Evolutionary conservation across 2,113 vertebrate species (phyloP), one percentile per base, ranked within the genome.

Genomic region (Elephas maximus): DNA sequence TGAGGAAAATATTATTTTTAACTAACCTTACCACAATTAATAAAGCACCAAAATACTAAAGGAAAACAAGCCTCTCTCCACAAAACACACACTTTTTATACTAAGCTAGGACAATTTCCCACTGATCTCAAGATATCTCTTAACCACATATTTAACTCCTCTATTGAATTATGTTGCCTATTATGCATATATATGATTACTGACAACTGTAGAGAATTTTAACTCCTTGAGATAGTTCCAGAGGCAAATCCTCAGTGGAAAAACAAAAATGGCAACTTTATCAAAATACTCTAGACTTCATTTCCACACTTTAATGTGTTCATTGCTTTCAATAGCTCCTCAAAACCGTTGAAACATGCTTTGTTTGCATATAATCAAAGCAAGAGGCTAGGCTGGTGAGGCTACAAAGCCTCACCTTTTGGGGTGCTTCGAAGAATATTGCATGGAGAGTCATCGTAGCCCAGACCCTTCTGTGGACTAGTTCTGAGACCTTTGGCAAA

Each of bases 101-200:
- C 76, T 94, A 98, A 97, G 57, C 92, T 97, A 95, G 85, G 63
- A 94, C 94, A 96, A 96, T 96, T 97, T 97, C 86, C 79, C 91
- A 97, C 93, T 97, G 97, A 97, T 96, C 97, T 80, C 60, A 91
- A 94, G 94, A 94, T 96, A 90, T 95, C 97, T 96, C 79, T 96
- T 97, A 97, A 98, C 97, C 93, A 96, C 93, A 96, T 96, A 96
- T 94, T 97, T 98, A 93, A 95, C 89, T 97, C 77, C 84, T 83
- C 88, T 97, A 94, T 94, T 95, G 86, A 98, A 97, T 96, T 95
- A 28, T 24, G 87, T 79, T 96, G 86, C 86, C 79, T 96, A 80
- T 96, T 97, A 97, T 97, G 98, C 88, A 95, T 89, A 92, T 24
- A 87, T 91, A 88, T 93, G 96, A 95, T 97, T 96, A 96, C 78